phyloP scores from a whole-genome alignment of 2,797 vertebrate species.

The Ispidina lecontei region DNA sequence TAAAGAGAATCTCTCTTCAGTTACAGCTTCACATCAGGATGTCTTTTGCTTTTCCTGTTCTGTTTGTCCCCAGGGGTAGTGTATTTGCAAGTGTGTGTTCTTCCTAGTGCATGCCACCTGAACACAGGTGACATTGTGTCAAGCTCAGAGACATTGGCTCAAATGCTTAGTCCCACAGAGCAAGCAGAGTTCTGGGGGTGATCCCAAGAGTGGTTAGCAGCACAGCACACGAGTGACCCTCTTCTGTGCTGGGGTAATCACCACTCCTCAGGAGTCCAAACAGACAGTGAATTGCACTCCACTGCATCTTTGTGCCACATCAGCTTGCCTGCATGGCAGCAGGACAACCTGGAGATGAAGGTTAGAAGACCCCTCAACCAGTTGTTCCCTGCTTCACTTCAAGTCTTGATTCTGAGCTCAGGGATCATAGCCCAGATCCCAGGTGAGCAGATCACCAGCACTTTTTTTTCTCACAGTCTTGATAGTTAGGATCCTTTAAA shows the following conservation, averaged over 20 bases:
- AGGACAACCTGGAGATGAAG: background rate
- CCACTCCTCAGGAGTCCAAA: background rate
- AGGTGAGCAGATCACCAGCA: background rate
- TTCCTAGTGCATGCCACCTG: background rate
- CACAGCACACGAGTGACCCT: background rate
- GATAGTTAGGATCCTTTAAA: background rate
- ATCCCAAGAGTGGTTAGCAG: background rate
- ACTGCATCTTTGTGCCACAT: background rate
- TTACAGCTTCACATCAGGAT: background rate
- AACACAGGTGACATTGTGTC: background rate
- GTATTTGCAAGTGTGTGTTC: background rate
- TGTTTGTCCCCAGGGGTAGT: background rate
- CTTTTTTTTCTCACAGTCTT: background rate
- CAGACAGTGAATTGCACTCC: background rate
- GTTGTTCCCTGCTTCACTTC: background rate
- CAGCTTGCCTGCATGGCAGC: background rate
- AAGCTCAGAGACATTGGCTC: background rate
- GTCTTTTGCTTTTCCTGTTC: background rate
- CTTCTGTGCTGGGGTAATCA: background rate
- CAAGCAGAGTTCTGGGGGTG: background rate
- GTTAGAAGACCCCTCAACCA: background rate
- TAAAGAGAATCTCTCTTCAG: background rate
- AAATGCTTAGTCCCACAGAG: background rate
- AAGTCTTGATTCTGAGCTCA: background rate
- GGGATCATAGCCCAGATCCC: background rate